Base-by-base conservation (phyloP, 2,113 vertebrate genomes). In the Leptocoma aspasia region DNA sequence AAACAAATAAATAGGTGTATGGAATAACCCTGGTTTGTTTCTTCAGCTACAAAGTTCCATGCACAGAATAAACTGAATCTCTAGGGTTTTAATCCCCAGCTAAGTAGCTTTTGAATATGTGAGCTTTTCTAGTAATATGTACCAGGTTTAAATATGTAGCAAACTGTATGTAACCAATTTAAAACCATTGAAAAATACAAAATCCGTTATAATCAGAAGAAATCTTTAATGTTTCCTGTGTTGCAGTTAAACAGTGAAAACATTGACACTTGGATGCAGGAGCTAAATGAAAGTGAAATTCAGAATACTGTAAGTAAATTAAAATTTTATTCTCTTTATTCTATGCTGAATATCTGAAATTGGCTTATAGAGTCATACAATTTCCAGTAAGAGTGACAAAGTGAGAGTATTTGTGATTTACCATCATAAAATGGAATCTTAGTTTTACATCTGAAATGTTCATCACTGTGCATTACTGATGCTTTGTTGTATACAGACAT, bases 221-320 rank as follows among this genome's bases (percentile, higher is more conserved):
- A 45, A 73, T n/a, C 41, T 66, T 31, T 37, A 8, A 45, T 79
- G 11, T 89, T 71, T 60, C 13, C 13, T 83, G 9, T 92, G 76
- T 91, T 92, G 77, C 90, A 98, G 98, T 63, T 91, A 57, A 92
- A 45, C 27, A 82, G 50, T 54, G 89, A 77, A 92, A 97, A 96
- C 37, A 91, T 96, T 61, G 95, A 97, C 21, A 69, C 78, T 39
- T 97, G 98, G 90, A 82, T 96, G 69, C 94, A 98, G 70, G 98
- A 97, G 82, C 95, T 99, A 94, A 95, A 73, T 78, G 96, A 98
- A 95, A 97, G 93, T 19, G 98, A 99, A 95, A 96, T 63, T 92
- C 98, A 98, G 96, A 99, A 98, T 95, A 70, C 73, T 93, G 99
- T 98, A 92, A 98, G 97, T 97, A 87, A 94, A 89, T 68, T 65